phyloP scores from a whole-genome alignment of 2,888 invertebrate genomes.

The Ethmia dodecea region DNA sequence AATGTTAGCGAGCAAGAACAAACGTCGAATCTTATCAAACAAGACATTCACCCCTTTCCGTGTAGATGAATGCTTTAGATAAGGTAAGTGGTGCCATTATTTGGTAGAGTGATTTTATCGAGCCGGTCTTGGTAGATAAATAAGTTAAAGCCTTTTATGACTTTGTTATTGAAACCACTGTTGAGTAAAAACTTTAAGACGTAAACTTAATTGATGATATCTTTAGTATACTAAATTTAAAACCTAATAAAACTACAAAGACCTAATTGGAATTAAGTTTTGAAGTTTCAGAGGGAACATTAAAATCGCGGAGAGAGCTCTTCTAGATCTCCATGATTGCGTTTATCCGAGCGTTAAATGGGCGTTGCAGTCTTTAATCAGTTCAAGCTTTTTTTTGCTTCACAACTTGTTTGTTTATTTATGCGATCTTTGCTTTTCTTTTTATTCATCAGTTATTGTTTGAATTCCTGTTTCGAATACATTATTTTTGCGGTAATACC shows the following conservation, averaged over 20 bases:
- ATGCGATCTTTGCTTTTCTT: constrained; percentile 14
- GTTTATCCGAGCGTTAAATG: constrained; percentile 71
- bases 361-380: constrained; percentile 69
- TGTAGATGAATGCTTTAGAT: constrained; percentile 23
- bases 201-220: no score
- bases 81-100: constrained; percentile 21
- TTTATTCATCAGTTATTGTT: neutral
- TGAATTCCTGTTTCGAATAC: neutral
- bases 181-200: no score
- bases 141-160: no score
- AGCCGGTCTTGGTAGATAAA: constrained; percentile 2
- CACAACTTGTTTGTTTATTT: constrained; percentile 32
- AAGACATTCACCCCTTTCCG: constrained; percentile 27
- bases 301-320: constrained; percentile 39
- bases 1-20: constrained; percentile 11
- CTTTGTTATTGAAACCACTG: no score
- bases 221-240: no score
- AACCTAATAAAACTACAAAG: no score
- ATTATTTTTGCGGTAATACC: no score
- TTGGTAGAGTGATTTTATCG: constrained; percentile 22
- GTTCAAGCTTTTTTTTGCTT: constrained; percentile 38
- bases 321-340: constrained; percentile 55
- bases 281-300: constrained; percentile 27
- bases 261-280: constrained; percentile 10
- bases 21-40: constrained; percentile 24